Conservation (phyloP, 2,888 invertebrate genomes). For the Epinotia demarniana region DNA sequence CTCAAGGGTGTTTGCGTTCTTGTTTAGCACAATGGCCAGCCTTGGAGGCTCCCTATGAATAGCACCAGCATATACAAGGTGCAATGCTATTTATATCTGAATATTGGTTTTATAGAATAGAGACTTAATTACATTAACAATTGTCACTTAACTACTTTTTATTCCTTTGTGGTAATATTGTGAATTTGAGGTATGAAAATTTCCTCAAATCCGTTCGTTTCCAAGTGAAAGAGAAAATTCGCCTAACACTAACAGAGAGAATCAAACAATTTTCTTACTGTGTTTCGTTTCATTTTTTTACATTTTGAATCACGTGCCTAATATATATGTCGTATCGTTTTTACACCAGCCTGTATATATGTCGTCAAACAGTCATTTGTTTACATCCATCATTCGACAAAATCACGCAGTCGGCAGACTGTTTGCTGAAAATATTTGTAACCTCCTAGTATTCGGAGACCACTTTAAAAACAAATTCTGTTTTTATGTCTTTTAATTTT, state of each 20-base stretch:
- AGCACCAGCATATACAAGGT: conserved; percentile 30
- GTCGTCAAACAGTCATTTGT: conserved; percentile 32
- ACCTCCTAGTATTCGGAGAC: conserved; percentile 4
- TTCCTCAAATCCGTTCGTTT: no score
- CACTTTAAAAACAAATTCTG: not conserved
- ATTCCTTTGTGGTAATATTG: no score
- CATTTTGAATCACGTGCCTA: not conserved
- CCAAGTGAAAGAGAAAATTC: no score
- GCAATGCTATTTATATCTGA: not conserved
- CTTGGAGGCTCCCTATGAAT: conserved; percentile 48
- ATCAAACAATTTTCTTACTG: not conserved
- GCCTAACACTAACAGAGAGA: not conserved
- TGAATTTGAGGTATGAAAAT: no score
- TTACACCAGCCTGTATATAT: conserved; percentile 26
- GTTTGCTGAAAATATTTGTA: conserved; percentile 40
- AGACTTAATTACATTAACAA: no score
- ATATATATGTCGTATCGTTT: not conserved
- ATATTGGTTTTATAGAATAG: no score
- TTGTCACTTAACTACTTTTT: no score
- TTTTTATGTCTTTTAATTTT: not conserved
- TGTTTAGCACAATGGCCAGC: conserved; percentile 59
- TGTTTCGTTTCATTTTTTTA: not conserved
- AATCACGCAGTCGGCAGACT: conserved; percentile 23
- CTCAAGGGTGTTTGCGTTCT: conserved; percentile 63
- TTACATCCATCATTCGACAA: conserved; percentile 46